Conservation (phyloP, 1,140 invertebrate genomes). For the Neodiprion lecontei region DNA sequence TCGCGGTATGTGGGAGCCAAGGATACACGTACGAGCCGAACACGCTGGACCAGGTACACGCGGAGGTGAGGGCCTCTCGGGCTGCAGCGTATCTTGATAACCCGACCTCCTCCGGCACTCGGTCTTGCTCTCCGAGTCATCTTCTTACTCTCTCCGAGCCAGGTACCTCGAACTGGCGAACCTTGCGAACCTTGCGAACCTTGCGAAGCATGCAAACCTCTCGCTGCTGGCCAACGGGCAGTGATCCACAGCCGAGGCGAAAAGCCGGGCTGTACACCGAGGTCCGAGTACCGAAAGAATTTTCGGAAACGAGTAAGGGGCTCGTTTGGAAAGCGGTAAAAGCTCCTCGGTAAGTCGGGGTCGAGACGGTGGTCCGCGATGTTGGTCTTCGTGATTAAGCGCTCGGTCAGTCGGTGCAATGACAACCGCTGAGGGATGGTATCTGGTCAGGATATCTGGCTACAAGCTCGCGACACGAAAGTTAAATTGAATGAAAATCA, state of each 20-base stretch:
- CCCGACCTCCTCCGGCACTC: conserved; percentile 23
- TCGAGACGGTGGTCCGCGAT: too few species aligned
- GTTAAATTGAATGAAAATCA: conserved; percentile 54
- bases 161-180: not conserved
- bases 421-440: conserved; percentile 39
- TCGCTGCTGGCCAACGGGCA: too few species aligned
- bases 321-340: too few species aligned
- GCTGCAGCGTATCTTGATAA: conserved; percentile 51
- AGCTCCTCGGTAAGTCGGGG: too few species aligned
- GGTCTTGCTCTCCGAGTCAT: too few species aligned
- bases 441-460: conserved; percentile 47
- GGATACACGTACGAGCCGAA: not conserved
- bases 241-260: too few species aligned
- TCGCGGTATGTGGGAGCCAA: not conserved
- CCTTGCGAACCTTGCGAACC: not conserved
- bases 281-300: too few species aligned
- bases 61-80: not conserved
- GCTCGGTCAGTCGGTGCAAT: conserved; percentile 22
- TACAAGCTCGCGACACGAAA: conserved; percentile 49
- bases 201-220: too few species aligned
- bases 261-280: too few species aligned
- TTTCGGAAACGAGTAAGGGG: too few species aligned
- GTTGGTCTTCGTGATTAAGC: too few species aligned
- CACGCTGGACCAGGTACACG: conserved; percentile 40
- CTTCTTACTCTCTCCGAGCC: conserved; percentile 24